These are phyloP conservation scores for Hydra vulgaris DNA, from an alignment of 30 jellyfish, hydroid and myxozoan genomes.

Conservation along the genomic window DNA sequence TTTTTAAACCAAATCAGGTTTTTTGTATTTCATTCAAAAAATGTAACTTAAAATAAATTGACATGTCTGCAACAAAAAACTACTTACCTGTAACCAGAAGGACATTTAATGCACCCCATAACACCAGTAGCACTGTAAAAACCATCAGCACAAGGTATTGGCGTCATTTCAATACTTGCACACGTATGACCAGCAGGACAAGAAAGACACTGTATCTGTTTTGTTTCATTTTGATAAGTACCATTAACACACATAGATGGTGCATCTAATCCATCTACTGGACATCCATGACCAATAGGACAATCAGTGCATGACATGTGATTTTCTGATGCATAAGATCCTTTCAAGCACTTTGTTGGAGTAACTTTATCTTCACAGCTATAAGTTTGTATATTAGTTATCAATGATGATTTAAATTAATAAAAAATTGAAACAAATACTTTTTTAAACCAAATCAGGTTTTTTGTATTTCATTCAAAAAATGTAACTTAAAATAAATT, in stretches of 20 bases:
- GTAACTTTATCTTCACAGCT: conserved; percentile 57
- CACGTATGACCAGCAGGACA: conserved; percentile 93
- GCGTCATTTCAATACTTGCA: conserved; percentile 28
- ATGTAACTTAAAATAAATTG: neutral
- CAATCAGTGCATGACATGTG: conserved; percentile 47
- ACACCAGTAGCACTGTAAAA: conserved; percentile 62
- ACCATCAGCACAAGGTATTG: conserved; percentile 59
- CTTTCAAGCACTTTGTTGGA: conserved; percentile 33
- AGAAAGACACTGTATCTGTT: conserved; percentile 45
- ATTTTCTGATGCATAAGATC: conserved; percentile 46
- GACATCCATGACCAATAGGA: conserved; percentile 67
- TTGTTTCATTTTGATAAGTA: conserved; percentile 67
- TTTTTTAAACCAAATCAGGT: neutral
- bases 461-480: neutral
- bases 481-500: too few relatives aligned
- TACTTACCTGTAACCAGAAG: conserved; percentile 55
- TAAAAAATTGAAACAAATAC: neutral
- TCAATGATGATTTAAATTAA: neutral
- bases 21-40: neutral
- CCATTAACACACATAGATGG: conserved; percentile 67
- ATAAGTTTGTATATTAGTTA: neutral
- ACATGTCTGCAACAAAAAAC: too few relatives aligned
- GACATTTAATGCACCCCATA: conserved; percentile 66
- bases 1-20: neutral
- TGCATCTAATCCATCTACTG: conserved; percentile 31